Evolutionary conservation across 2,113 vertebrate genomes (phyloP).

Genomic region (Neogobius melanostomus): DNA sequence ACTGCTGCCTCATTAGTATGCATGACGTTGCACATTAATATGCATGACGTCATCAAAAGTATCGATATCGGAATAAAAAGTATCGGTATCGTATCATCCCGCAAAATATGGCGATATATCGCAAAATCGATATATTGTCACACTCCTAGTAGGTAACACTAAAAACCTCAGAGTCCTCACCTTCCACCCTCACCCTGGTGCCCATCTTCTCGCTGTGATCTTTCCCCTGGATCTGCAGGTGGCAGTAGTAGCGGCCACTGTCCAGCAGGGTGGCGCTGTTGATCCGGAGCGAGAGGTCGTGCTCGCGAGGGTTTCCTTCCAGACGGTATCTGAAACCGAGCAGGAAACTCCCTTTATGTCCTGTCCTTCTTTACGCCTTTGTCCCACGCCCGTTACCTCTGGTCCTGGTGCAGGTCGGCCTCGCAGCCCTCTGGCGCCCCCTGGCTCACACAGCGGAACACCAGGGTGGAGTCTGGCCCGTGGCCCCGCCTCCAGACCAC

Average conservation of each 20-base stretch:
- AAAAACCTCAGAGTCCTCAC: conserved; percentile 64
- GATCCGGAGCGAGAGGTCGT: conserved; percentile 89
- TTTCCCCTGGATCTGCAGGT: conserved; percentile 84
- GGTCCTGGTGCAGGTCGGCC: conserved; percentile 80
- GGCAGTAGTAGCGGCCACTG: conserved; percentile 87
- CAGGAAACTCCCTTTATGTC: neutral
- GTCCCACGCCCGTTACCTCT: conserved; percentile 81
- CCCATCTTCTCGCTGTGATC: conserved; percentile 84
- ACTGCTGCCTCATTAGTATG: too few relatives aligned
- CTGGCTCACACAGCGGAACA: conserved; percentile 85
- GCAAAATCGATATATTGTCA: too few relatives aligned
- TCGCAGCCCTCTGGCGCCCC: conserved; percentile 78
- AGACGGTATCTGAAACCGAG: conserved; percentile 63
- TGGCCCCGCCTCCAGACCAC: conserved; percentile 87
- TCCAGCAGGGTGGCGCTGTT: conserved; percentile 84
- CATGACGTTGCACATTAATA: too few relatives aligned
- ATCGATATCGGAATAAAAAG: too few relatives aligned
- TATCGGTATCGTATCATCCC: too few relatives aligned
- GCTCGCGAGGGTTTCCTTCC: conserved; percentile 85
- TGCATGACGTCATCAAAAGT: too few relatives aligned
- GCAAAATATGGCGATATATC: too few relatives aligned
- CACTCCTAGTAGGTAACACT: neutral
- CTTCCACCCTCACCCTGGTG: conserved; percentile 82
- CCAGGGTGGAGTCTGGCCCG: conserved; percentile 70
- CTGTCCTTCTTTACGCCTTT: too few relatives aligned